Percentiles rank a stretch among this genome's conserved stretches.
phyloP scores from a whole-genome alignment of 2,113 vertebrate species.

The Colinus virginianus region DNA sequence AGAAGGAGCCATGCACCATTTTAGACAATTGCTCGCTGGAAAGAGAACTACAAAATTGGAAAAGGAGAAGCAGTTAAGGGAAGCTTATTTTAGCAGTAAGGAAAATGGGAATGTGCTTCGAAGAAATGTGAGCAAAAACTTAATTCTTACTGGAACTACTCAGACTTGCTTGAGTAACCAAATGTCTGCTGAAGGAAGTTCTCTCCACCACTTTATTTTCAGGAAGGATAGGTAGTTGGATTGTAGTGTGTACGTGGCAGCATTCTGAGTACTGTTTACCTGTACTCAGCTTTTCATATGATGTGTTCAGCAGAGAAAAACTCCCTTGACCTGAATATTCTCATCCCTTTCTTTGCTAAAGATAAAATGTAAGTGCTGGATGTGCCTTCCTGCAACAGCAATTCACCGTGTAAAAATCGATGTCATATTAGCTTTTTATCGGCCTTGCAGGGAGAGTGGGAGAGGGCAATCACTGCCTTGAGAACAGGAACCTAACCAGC shows the following conservation, averaged over 20 bases:
- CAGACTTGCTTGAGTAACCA: not conserved
- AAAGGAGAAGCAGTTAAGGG: not conserved
- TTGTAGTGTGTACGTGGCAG: not conserved
- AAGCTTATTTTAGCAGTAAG: not conserved
- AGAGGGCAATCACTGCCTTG: not conserved
- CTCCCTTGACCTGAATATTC: not conserved
- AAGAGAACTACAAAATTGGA: not conserved
- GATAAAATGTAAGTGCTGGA: not conserved
- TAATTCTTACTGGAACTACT: conserved; percentile 25
- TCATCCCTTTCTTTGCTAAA: not conserved
- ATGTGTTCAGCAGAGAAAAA: not conserved
- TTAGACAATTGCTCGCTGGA: not conserved
- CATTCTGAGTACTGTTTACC: not conserved
- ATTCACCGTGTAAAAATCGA: not conserved
- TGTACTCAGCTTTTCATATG: not conserved
- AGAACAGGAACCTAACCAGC: not conserved
- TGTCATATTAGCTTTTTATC: not conserved
- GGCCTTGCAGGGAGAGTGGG: not conserved
- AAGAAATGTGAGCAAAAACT: not conserved
- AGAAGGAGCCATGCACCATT: not conserved
- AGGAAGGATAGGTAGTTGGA: not conserved
- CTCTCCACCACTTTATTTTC: not conserved
- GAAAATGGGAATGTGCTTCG: not conserved
- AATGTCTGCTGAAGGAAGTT: not conserved
- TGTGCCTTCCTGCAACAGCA: not conserved